Percentiles rank a stretch among this genome's conserved stretches.
phyloP scores from a whole-genome alignment of 2,888 invertebrate species.

The Eilema caniola region DNA sequence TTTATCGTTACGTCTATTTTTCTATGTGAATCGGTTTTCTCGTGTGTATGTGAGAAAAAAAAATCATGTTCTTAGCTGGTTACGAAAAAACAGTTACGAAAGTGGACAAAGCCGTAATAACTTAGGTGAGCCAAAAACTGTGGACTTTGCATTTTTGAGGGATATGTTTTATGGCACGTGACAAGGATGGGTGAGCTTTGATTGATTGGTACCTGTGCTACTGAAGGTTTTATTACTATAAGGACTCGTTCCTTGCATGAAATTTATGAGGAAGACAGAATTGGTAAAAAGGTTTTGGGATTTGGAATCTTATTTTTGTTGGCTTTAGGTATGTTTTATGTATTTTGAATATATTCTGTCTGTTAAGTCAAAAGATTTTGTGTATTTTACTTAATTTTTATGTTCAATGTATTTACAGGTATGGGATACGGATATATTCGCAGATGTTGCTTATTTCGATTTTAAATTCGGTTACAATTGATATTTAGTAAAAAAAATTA shows the following conservation, averaged over 20 bases:
- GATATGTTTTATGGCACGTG: background rate
- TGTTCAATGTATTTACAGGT: background rate
- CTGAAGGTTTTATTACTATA: background rate
- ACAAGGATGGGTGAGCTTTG: slow-evolving; percentile 5
- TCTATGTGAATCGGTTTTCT: background rate
- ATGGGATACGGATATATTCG: background rate
- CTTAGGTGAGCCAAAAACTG: slow-evolving; percentile 42
- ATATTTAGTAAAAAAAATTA: too few relatives aligned
- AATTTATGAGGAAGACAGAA: background rate
- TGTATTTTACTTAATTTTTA: background rate
- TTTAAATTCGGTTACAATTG: too few relatives aligned
- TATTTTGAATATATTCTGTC: background rate
- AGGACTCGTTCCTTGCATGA: background rate
- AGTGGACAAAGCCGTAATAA: slow-evolving; percentile 30
- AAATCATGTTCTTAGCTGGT: too few relatives aligned
- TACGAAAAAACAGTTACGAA: too few relatives aligned
- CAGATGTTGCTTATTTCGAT: too few relatives aligned
- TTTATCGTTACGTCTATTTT: background rate
- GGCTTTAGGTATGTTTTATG: background rate
- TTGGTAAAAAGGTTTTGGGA: background rate
- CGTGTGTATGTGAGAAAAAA: slow-evolving; percentile 40
- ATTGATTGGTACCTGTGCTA: slow-evolving; percentile 6
- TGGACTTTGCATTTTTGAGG: slow-evolving; percentile 6
- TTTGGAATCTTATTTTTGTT: background rate
- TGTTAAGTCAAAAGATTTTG: background rate